Percentiles rank a stretch among this genome's conserved stretches.
Evolutionary conservation across 2,888 invertebrate genomes (phyloP).

Genomic region (Autographa pulchrina): DNA sequence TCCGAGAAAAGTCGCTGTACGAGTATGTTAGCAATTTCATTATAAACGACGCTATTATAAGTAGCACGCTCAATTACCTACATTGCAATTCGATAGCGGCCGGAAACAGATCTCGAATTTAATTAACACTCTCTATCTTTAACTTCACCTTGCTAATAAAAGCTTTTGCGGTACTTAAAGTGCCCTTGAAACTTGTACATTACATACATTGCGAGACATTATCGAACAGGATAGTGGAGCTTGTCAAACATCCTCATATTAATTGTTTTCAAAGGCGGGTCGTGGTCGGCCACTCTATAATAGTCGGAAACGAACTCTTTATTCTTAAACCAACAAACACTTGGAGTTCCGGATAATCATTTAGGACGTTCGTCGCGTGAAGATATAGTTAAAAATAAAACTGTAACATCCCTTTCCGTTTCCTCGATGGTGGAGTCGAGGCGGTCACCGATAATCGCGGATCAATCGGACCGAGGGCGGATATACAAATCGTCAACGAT

Average conservation of each 20-base stretch:
- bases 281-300: slow-evolving; percentile 44
- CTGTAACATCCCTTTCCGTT: slow-evolving; percentile 78
- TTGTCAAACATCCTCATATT: slow-evolving; percentile 43
- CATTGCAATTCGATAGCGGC: slow-evolving; percentile 45
- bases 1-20: slow-evolving; percentile 72
- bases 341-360: slow-evolving; percentile 64
- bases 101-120: slow-evolving; percentile 40
- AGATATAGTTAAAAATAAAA: slow-evolving; percentile 69
- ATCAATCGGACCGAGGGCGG: slow-evolving; percentile 73
- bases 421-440: slow-evolving; percentile 57
- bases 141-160: slow-evolving; percentile 16
- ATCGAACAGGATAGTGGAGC: slow-evolving; percentile 31
- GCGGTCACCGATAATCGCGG: slow-evolving; percentile 70
- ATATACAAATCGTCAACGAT: slow-evolving; percentile 64
- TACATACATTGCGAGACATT: slow-evolving; percentile 2
- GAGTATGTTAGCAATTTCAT: slow-evolving; percentile 42
- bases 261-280: slow-evolving; percentile 38
- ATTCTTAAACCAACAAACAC: slow-evolving; percentile 69
- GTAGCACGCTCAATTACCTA: slow-evolving; percentile 40
- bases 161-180: slow-evolving; percentile 1
- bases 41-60: slow-evolving; percentile 52
- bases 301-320: slow-evolving; percentile 62
- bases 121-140: slow-evolving; percentile 29
- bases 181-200: slow-evolving; percentile 13
- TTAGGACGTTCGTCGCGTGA: slow-evolving; percentile 61